Percentiles rank a stretch among this genome's conserved stretches.
Evolutionary conservation across 1,140 invertebrate species (phyloP).

Genomic region (Pachyrhynchus sulphureomaculatus): DNA sequence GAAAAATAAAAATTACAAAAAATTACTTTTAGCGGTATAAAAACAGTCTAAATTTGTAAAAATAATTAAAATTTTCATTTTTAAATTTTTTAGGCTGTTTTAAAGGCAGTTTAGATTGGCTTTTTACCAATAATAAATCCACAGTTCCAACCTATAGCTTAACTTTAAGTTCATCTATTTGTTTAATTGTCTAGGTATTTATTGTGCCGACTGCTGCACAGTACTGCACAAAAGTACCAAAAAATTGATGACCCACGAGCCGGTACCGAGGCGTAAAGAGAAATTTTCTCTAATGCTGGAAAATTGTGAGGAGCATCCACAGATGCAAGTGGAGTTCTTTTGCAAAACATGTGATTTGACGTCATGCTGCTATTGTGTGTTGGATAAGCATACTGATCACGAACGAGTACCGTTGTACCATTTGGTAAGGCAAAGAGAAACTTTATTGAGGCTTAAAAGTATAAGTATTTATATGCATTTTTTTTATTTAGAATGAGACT

Average conservation of each 20-base stretch:
- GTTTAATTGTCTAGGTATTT: constrained; percentile 13
- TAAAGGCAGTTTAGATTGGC: no score
- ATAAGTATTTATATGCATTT: no score
- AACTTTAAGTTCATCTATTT: no score
- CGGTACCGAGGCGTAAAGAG: neutral
- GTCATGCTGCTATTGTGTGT: constrained; percentile 31
- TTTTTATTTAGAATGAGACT: constrained; percentile 12
- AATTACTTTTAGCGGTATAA: no score
- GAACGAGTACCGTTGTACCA: constrained; percentile 14
- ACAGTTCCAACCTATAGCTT: no score
- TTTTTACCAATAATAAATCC: no score
- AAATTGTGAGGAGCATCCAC: constrained; percentile 19
- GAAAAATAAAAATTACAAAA: no score
- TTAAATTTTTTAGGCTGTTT: no score
- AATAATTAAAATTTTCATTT: no score
- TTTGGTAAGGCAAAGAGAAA: constrained; percentile 28
- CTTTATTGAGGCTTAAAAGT: no score
- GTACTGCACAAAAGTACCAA: constrained; percentile 30
- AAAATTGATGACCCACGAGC: constrained; percentile 22
- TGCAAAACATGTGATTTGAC: constrained; percentile 23
- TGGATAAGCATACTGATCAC: constrained; percentile 26
- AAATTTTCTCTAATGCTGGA: constrained; percentile 20
- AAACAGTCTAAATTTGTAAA: no score
- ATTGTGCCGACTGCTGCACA: constrained; percentile 26
- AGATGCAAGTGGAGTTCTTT: constrained; percentile 27